A percentile compares a stretch with the other conserved stretches of the same genome.
Evolutionary conservation across 2,797 vertebrate species (phyloP).

Genomic region (Melanitta fusca): DNA sequence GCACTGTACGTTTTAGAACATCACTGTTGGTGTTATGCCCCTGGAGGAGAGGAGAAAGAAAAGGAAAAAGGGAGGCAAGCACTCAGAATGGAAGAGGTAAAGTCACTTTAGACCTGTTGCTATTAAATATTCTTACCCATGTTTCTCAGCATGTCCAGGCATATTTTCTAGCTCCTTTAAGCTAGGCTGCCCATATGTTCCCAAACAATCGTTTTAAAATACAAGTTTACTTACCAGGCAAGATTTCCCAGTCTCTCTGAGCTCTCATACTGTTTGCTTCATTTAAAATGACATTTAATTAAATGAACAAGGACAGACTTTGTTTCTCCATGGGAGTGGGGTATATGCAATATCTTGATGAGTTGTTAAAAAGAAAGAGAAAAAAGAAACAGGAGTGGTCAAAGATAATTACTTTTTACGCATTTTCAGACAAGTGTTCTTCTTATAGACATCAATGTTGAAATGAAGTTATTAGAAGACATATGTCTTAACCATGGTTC

Average conservation of each 20-base stretch:
- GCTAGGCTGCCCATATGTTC: constrained; percentile 36
- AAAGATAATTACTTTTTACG: constrained; percentile 52
- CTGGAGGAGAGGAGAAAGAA: background rate
- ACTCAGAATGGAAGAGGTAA: background rate
- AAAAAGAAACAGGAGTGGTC: constrained; percentile 16
- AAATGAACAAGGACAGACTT: constrained; percentile 70
- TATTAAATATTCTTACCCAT: constrained; percentile 51
- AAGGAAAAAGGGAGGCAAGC: background rate
- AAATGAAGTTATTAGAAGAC: background rate
- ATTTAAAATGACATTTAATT: constrained; percentile 78
- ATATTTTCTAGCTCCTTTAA: constrained; percentile 46
- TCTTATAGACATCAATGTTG: background rate
- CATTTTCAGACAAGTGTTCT: constrained; percentile 12
- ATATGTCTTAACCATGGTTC: constrained; percentile 5
- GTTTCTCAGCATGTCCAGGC: constrained; percentile 41
- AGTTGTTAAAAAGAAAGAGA: background rate
- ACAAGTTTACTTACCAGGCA: constrained; percentile 44
- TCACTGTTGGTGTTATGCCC: background rate
- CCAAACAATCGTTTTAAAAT: constrained; percentile 40
- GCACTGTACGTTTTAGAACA: background rate
- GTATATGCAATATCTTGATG: constrained; percentile 7
- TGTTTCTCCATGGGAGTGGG: constrained; percentile 17
- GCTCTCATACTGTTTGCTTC: constrained; percentile 46
- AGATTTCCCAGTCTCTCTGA: constrained; percentile 11
- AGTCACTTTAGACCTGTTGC: background rate